Percentiles rank a stretch among this genome's conserved stretches.
Conservation (phyloP, 2,113 vertebrate genomes). For the Dipodomys stephensi region DNA sequence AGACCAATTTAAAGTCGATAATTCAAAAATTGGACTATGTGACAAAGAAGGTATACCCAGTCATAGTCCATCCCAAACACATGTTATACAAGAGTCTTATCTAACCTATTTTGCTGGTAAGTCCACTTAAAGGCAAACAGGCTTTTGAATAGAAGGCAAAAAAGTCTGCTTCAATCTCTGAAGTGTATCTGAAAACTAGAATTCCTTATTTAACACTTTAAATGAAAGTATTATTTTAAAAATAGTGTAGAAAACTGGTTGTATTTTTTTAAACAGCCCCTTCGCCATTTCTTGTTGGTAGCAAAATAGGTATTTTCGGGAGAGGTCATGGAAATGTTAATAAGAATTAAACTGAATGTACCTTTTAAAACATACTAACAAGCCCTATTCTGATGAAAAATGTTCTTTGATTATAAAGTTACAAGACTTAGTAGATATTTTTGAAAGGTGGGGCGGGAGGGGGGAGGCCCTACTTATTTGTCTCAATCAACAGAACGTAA, state of each 20-base stretch:
- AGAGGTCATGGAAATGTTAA: constrained; percentile 61
- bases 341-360: constrained; percentile 1
- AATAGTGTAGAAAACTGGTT: constrained; percentile 71
- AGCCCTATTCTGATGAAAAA: constrained; percentile 25
- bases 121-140: constrained; percentile 75
- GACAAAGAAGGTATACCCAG: no score
- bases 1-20: no score
- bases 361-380: constrained; percentile 54
- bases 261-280: constrained; percentile 71
- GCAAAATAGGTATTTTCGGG: constrained; percentile 56
- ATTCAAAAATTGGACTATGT: no score
- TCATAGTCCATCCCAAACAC: neutral
- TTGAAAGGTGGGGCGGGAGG: constrained; percentile 53
- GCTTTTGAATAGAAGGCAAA: constrained; percentile 79
- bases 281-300: constrained; percentile 69
- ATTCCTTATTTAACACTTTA: constrained; percentile 68
- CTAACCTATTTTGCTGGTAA: constrained; percentile 70
- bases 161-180: constrained; percentile 64
- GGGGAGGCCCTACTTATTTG: constrained; percentile 45
- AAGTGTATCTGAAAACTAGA: constrained; percentile 78
- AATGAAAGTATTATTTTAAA: constrained; percentile 64
- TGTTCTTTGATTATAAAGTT: neutral
- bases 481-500: constrained; percentile 57
- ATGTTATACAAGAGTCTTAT: neutral
- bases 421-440: neutral